phyloP scores from a whole-genome alignment of 2,888 invertebrate species.

The Spilarctia lutea region DNA sequence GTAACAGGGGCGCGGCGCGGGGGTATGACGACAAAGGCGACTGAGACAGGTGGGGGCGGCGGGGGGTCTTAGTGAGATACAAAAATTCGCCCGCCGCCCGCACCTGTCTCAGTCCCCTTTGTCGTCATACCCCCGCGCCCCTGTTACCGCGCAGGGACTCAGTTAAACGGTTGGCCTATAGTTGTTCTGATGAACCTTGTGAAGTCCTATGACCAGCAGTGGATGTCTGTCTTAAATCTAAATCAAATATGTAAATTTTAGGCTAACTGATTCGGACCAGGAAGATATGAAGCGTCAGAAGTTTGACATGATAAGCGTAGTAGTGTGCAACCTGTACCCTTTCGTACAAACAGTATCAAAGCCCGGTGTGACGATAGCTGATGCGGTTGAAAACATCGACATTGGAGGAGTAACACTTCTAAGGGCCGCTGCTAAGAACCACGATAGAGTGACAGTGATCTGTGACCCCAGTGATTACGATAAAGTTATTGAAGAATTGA shows the following conservation, averaged over 20 bases:
- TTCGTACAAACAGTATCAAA: slow-evolving; percentile 95
- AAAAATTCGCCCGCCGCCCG: too few relatives aligned
- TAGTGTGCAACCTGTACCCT: slow-evolving; percentile 98
- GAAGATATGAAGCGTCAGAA: slow-evolving; percentile 93
- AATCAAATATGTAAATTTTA: slow-evolving; percentile 49
- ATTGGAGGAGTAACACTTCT: slow-evolving; percentile 98
- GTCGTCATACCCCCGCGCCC: too few relatives aligned
- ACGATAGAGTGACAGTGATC: slow-evolving; percentile 96
- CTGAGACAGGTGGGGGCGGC: too few relatives aligned
- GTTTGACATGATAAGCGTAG: slow-evolving; percentile 93
- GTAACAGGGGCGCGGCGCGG: too few relatives aligned
- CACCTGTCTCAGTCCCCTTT: too few relatives aligned
- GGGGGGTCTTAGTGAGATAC: too few relatives aligned
- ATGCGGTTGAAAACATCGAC: slow-evolving; percentile 98
- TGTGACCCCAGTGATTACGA: slow-evolving; percentile 97
- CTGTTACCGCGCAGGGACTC: too few relatives aligned
- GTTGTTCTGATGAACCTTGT: too few relatives aligned
- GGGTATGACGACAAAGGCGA: too few relatives aligned
- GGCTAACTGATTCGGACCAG: slow-evolving; percentile 91
- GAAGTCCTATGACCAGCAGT: too few relatives aligned
- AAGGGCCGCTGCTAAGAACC: slow-evolving; percentile 99
- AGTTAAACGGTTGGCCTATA: too few relatives aligned
- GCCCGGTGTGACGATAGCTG: slow-evolving; percentile 91
- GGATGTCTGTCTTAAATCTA: neutral
- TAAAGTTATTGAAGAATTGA: slow-evolving; percentile 91